Evolutionary conservation across 2,888 invertebrate species (phyloP).

Genomic region (Hesperia comma): DNA sequence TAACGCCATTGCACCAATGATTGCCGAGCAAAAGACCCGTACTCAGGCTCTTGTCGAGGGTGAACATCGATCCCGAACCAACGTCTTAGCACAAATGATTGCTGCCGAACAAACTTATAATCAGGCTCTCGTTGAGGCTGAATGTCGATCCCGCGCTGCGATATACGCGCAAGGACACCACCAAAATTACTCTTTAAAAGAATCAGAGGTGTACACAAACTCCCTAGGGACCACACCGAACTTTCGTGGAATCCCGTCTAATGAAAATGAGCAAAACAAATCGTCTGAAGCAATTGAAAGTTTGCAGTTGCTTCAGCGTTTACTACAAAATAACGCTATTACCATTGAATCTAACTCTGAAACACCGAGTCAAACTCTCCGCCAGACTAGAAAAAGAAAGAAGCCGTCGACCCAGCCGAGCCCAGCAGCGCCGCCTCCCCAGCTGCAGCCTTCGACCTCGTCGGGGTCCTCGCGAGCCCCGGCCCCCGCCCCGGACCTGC

Average conservation of each 20-base stretch:
- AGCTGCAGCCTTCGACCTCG: neutral
- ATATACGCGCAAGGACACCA: neutral
- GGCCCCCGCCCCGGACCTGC: neutral
- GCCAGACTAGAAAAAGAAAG: slow-evolving; percentile 8
- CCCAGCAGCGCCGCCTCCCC: neutral
- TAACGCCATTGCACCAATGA: too few species aligned
- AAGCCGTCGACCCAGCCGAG: neutral
- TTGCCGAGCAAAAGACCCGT: too few species aligned
- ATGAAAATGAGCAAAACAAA: neutral
- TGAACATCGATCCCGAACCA: too few species aligned
- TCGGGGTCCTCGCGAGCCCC: neutral
- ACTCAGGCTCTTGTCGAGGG: too few species aligned
- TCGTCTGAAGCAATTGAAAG: neutral
- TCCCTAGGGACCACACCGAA: neutral
- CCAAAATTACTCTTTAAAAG: neutral
- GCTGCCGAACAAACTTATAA: too few species aligned
- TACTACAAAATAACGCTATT: neutral
- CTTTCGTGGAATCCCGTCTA: neutral
- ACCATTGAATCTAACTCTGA: neutral
- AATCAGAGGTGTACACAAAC: neutral
- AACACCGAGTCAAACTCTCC: slow-evolving; percentile 1
- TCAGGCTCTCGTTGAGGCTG: too few species aligned
- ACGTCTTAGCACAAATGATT: too few species aligned
- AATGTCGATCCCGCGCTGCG: too few species aligned
- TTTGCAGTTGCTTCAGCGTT: too few species aligned